Evolutionary conservation across 2,888 invertebrate species (phyloP).

Genomic region (Pammene aurita): DNA sequence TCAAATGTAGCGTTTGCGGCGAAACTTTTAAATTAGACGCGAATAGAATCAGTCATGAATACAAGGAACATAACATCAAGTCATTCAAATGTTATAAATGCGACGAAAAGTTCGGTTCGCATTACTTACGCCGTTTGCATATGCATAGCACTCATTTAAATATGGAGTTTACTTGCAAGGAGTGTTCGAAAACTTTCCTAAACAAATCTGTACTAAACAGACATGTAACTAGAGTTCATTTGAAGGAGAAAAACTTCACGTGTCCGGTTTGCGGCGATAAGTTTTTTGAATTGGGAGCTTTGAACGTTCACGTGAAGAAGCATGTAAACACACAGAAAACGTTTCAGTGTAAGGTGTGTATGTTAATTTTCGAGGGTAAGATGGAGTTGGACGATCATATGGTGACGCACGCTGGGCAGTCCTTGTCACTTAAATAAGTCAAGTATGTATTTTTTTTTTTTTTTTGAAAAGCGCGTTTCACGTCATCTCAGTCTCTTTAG

Average conservation of each 20-base stretch:
- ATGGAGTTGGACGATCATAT: conserved; percentile 32
- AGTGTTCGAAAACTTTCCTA: conserved; percentile 30
- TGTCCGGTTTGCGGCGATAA: conserved; percentile 25
- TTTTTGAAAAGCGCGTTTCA: too few relatives aligned
- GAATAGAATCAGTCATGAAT: conserved; percentile 36
- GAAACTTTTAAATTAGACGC: conserved; percentile 28
- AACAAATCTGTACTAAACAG: conserved; percentile 27
- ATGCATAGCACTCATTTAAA: conserved; percentile 32
- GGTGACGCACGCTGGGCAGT: conserved; percentile 29
- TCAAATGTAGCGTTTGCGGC: conserved; percentile 23
- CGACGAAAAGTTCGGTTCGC: conserved; percentile 36
- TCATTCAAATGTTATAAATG: conserved; percentile 42
- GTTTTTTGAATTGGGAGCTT: conserved; percentile 24
- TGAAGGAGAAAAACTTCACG: conserved; percentile 32
- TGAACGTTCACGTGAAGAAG: conserved; percentile 34
- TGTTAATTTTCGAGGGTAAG: not conserved
- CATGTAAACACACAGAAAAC: conserved; percentile 3
- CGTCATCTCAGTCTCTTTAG: too few relatives aligned
- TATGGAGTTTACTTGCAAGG: conserved; percentile 32
- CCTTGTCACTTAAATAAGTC: conserved; percentile 24
- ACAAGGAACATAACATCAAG: conserved; percentile 36
- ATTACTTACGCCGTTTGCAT: conserved; percentile 27
- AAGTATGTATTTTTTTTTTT: too few relatives aligned
- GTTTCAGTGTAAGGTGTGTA: conserved; percentile 33
- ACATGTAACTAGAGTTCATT: conserved; percentile 31